Base-by-base conservation (phyloP, 2,113 vertebrate species). In the Collichthys lucidus region DNA sequence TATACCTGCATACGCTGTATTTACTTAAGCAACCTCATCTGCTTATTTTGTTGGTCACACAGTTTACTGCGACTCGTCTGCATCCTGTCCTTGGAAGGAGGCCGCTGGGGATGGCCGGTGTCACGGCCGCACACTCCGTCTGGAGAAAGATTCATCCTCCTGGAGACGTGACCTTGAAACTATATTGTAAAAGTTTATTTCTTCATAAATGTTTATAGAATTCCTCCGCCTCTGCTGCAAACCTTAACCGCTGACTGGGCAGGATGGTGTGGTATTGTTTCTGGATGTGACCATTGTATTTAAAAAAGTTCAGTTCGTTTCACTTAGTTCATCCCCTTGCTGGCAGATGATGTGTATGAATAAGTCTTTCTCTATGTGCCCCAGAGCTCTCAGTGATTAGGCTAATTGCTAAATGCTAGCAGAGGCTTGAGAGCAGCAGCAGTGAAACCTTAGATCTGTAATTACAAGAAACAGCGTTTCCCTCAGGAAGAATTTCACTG, bases 21-120 rank as follows among this genome's bases (percentile, higher is more conserved):
- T 92, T 88, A 89, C 88, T 85, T 70, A 80, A 78, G 79, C 76
- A 75, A 82, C 80, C 85, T 87, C 56, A 19, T 60, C 24, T 91
- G 92, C 87, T 91, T 92, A 90, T 94, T 94, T 90, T 93, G 80
- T 79, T 80, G 85, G 86, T 80, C 22, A 40, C 72, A 74, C 52
- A 49, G 83, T 92, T 93, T 90, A 87, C 86, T 84, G 74, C 26
- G 80, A 85, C 77, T 82, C 57, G 49, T 78, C 86, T 86, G 73
- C 20, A 50, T 84, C 70, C 65, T 79, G 80, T 79, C 79, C 74
- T 74, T 89, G 82, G 87, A 87, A 49, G 0, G 56, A 50, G 65
- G 70, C 90, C 88, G 88, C 19, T 40, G 55, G 50, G 61, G 86
- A 49, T 15, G n/a, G 77, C 61, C 1, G 40, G 79, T 82, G 86